Conservation (phyloP, 2,888 invertebrate species). For the Ametastegia equiseti region DNA sequence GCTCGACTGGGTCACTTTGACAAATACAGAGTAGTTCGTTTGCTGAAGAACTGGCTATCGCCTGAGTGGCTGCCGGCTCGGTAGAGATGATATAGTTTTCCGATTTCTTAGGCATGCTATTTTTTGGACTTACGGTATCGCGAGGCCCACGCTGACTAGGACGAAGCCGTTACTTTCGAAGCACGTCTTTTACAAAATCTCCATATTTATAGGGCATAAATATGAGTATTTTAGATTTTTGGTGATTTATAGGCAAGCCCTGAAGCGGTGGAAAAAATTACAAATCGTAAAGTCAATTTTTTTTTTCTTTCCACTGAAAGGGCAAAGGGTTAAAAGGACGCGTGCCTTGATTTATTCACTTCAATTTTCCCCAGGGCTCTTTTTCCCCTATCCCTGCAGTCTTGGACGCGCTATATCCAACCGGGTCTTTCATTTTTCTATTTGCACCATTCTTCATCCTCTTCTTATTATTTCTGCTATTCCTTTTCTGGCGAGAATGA, state of each 20-base stretch:
- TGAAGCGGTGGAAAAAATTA: conserved; percentile 39
- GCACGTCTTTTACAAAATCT: conserved; percentile 20
- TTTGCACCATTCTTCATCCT: conserved; percentile 14
- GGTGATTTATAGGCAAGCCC: conserved; percentile 40
- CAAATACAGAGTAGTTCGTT: not conserved
- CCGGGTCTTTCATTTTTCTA: conserved; percentile 32
- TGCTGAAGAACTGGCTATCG: not conserved
- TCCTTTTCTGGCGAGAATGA: not conserved
- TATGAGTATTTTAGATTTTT: conserved; percentile 43
- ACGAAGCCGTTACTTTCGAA: not conserved
- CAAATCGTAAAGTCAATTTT: conserved; percentile 42
- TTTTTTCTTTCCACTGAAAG: conserved; percentile 32
- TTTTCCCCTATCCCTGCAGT: not conserved
- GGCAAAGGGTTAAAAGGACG: conserved; percentile 42
- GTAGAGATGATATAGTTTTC: conserved; percentile 4
- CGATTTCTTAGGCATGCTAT: not conserved
- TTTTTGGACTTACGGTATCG: conserved; percentile 27
- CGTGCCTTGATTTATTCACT: conserved; percentile 54
- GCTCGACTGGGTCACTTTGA: conserved; percentile 24
- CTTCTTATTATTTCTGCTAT: not conserved
- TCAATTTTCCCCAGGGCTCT: conserved; percentile 52
- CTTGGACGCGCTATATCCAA: conserved; percentile 11
- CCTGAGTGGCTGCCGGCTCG: not conserved
- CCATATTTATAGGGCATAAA: conserved; percentile 45
- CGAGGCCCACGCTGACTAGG: not conserved